Evolutionary conservation across 2,888 invertebrate genomes (phyloP).

Genomic region (Ctena decussata): DNA sequence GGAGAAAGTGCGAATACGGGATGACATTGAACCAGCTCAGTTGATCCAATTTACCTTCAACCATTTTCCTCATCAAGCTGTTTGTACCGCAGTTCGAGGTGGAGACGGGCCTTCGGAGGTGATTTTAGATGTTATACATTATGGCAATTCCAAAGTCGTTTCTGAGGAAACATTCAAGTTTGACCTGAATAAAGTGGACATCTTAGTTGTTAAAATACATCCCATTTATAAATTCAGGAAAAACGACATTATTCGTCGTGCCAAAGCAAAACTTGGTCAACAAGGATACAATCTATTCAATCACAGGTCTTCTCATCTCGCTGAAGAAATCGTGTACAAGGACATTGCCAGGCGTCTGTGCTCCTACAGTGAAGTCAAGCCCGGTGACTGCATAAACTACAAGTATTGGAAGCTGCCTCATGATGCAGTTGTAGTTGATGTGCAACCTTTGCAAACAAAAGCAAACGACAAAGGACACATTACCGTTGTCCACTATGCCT

Average conservation of each 20-base stretch:
- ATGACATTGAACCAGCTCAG: constrained; percentile 26
- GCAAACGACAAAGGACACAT: background rate
- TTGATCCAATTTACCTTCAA: constrained; percentile 13
- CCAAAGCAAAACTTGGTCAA: constrained; percentile 23
- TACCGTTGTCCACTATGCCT: constrained; percentile 36
- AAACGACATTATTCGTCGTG: constrained; percentile 21
- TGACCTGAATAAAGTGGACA: constrained; percentile 26
- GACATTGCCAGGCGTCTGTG: background rate
- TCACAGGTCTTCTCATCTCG: constrained; percentile 29
- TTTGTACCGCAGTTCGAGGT: constrained; percentile 21
- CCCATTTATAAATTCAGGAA: constrained; percentile 18
- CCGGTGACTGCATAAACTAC: constrained; percentile 29
- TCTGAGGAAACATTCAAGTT: constrained; percentile 24
- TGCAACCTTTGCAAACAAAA: background rate
- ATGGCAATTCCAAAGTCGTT: background rate
- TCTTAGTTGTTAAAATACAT: constrained; percentile 29
- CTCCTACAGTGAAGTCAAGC: background rate
- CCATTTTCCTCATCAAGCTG: constrained; percentile 18
- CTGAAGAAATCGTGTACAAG: constrained; percentile 22
- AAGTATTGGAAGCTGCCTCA: constrained; percentile 34
- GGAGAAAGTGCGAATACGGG: constrained; percentile 11
- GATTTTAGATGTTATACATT: constrained; percentile 19
- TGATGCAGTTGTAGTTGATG: constrained; percentile 24
- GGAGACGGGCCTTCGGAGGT: constrained; percentile 2
- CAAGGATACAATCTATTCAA: constrained; percentile 5